Evolutionary conservation across 2,797 vertebrate genomes (phyloP), one percentile per base, ranked within the genome.

Genomic region (Hyperoplus lanceolatus): DNA sequence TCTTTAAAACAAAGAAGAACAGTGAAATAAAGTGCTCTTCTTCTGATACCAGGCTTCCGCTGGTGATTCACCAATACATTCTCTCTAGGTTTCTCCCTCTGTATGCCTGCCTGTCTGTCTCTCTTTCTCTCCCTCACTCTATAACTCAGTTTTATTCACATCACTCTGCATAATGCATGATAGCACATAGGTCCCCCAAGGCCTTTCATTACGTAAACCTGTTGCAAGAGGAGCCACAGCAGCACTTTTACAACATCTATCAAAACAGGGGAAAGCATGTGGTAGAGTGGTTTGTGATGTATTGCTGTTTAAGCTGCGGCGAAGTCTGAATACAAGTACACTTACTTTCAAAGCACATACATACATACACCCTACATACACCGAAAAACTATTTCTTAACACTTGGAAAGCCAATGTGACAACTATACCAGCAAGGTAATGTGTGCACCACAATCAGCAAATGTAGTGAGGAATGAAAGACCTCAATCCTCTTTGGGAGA

Each of bases 181-280:
- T 70, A 84, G 89, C 91, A 89, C 90, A 87, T 54, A 79, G 64
- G 71, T 83, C 88, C 90, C 87, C 75, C 43, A 39, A 78, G 88
- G 90, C 76, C 90, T 86, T 87, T 83, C 77, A 93, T 94, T 93
- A 93, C 81, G 72, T 92, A 94, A 93, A 93, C 92, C 89, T 94
- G 90, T 93, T 92, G 93, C 92, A 89, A 87, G 83, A 85, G 78
- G 79, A 91, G 87, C 89, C 89, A 73, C 79, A 76, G 72, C 81
- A 85, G 90, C 82, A 83, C 77, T 90, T 92, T 87, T 79, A 81
- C 78, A 82, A 69, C 86, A 91, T 90, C 89, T 79, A 90, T 90
- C 84, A 90, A 83, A 90, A 83, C 56, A 76, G 46, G 66, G 77
- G 53, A 54, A 65, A 71, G 63, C 18, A 73, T 77, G 80, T 75